These are phyloP conservation scores for Fratercula arctica DNA, from an alignment of 2,797 vertebrate genomes.

Conservation along the genomic window DNA sequence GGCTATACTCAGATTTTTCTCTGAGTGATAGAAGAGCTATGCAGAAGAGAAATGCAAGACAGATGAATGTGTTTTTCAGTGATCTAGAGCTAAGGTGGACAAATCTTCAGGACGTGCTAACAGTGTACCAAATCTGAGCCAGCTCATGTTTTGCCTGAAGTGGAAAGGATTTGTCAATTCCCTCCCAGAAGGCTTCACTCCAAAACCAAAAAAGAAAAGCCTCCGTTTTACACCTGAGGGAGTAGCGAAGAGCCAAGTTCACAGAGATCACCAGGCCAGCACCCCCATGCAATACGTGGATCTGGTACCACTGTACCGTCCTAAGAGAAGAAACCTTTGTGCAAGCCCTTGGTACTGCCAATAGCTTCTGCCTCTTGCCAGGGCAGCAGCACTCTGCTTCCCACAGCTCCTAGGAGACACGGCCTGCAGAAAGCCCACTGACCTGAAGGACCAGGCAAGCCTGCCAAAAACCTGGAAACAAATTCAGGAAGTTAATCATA, in stretches of 20 bases:
- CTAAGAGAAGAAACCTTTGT: accelerated
- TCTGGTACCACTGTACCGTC: background rate
- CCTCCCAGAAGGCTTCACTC: background rate
- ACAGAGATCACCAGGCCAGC: background rate
- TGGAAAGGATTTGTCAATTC: background rate
- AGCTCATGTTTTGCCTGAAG: background rate
- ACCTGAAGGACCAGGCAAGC: background rate
- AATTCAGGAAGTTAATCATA: accelerated
- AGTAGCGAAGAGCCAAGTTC: background rate
- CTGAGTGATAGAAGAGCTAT: background rate
- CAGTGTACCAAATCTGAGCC: background rate
- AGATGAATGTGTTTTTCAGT: background rate
- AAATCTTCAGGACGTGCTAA: background rate
- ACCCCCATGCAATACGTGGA: accelerated
- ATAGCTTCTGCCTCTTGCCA: background rate
- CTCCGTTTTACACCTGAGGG: background rate
- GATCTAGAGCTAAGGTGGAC: background rate
- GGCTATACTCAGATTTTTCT: background rate
- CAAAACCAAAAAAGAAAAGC: background rate
- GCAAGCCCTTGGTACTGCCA: accelerated
- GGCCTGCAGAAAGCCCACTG: background rate
- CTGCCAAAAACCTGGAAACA: background rate
- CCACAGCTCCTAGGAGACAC: background rate
- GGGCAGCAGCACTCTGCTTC: background rate
- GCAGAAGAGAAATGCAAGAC: background rate